These are phyloP conservation scores for Parotia lawesii DNA, from an alignment of 2,113 vertebrate species.

Conservation along the genomic window DNA sequence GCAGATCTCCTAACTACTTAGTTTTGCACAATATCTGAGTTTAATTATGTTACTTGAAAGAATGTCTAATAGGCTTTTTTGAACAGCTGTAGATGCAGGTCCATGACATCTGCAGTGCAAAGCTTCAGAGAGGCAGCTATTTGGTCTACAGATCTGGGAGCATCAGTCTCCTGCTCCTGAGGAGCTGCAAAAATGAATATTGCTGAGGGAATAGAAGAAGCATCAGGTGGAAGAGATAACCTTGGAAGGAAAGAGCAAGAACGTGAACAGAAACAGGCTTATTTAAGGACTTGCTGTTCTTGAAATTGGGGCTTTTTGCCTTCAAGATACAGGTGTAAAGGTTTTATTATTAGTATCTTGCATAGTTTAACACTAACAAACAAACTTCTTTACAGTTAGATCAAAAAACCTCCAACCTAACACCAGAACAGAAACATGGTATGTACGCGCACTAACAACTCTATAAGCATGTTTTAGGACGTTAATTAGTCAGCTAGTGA, in stretches of 20 bases:
- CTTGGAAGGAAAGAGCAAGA: neutral
- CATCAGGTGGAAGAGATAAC: neutral
- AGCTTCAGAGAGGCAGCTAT: neutral
- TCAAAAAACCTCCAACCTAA: neutral
- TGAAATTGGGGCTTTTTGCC: neutral
- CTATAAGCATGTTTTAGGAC: neutral
- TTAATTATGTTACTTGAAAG: neutral
- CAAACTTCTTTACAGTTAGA: neutral
- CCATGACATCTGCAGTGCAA: neutral
- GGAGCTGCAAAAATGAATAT: neutral
- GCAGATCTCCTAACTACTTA: neutral
- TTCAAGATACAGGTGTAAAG: neutral
- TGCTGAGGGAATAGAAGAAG: neutral
- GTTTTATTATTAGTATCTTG: neutral
- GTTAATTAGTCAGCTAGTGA: neutral
- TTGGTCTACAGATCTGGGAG: neutral
- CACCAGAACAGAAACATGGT: neutral
- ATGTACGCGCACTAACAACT: neutral
- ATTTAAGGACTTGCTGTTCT: neutral
- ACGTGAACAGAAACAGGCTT: neutral
- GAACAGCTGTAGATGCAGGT: neutral
- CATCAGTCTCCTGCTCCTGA: neutral
- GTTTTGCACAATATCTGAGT: neutral
- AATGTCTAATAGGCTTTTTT: neutral
- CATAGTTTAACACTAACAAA: neutral